phyloP scores from a whole-genome alignment of 2,113 vertebrate genomes.

The Platycercus adscitus region DNA sequence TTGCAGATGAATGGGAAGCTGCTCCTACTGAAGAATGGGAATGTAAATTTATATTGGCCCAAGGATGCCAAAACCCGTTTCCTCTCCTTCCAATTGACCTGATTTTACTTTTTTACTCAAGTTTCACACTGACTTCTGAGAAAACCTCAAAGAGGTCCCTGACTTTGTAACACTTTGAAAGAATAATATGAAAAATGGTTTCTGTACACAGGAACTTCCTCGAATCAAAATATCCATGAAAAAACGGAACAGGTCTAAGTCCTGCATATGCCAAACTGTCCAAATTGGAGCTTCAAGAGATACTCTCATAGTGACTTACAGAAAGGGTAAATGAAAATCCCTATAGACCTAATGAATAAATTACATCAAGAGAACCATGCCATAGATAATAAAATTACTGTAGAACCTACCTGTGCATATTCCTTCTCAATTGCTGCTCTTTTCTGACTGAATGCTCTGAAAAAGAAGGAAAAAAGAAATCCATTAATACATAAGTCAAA shows the following conservation, averaged over 20 bases:
- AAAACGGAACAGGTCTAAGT: neutral
- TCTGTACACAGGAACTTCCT: neutral
- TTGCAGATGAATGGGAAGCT: constrained; percentile 18
- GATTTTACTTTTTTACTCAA: constrained; percentile 1
- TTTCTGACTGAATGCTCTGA: constrained; percentile 96
- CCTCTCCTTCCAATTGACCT: neutral
- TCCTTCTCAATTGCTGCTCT: constrained; percentile 95
- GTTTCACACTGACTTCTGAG: neutral
- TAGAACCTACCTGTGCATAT: constrained; percentile 91
- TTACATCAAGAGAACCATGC: neutral
- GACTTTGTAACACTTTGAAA: neutral
- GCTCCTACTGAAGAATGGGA: neutral
- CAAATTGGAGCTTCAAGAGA: neutral
- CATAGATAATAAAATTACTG: neutral
- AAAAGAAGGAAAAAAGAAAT: constrained; percentile 17
- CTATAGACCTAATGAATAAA: neutral
- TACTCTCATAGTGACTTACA: fast-evolving
- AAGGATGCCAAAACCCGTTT: neutral
- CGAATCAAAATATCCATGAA: neutral
- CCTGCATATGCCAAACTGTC: neutral
- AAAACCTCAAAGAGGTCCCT: neutral
- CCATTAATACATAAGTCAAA: neutral
- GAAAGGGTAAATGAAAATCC: neutral
- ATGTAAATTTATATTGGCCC: neutral
- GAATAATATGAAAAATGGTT: neutral